Evolutionary conservation across 2,113 vertebrate genomes (phyloP).

Genomic region (Nesospiza acunhae): DNA sequence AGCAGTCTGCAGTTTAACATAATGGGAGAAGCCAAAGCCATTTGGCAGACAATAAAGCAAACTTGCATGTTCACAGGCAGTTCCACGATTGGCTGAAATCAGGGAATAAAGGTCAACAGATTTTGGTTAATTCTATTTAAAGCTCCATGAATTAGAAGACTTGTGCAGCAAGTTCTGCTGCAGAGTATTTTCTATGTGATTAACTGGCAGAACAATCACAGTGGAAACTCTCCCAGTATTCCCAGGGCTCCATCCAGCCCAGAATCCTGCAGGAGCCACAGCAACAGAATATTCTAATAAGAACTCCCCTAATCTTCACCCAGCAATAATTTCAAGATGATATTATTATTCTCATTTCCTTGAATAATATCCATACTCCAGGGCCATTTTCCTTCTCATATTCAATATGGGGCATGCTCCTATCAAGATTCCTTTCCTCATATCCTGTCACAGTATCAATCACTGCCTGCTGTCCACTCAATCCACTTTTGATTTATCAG

Average conservation of each 20-base stretch:
- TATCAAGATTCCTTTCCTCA: constrained; percentile 86
- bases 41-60: constrained; percentile 7
- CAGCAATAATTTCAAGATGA: constrained; percentile 87
- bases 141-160: background rate
- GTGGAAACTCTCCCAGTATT: background rate
- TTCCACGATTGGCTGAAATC: background rate
- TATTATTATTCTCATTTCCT: constrained; percentile 93
- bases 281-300: constrained; percentile 83
- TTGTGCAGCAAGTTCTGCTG: background rate
- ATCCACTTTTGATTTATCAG: constrained; percentile 99
- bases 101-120: background rate
- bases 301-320: constrained; percentile 89
- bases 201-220: background rate
- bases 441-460: constrained; percentile 99
- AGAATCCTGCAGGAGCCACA: constrained; percentile 43
- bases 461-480: constrained; percentile 99
- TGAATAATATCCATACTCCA: constrained; percentile 94
- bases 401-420: constrained; percentile 83
- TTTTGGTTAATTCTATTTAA: background rate
- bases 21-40: constrained; percentile 9
- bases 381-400: constrained; percentile 86
- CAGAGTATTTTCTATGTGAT: background rate
- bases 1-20: background rate
- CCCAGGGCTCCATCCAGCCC: constrained; percentile 32
- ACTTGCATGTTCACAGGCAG: background rate